Conservation (phyloP, 2,888 invertebrate genomes). For the Cephus pygmeus region DNA sequence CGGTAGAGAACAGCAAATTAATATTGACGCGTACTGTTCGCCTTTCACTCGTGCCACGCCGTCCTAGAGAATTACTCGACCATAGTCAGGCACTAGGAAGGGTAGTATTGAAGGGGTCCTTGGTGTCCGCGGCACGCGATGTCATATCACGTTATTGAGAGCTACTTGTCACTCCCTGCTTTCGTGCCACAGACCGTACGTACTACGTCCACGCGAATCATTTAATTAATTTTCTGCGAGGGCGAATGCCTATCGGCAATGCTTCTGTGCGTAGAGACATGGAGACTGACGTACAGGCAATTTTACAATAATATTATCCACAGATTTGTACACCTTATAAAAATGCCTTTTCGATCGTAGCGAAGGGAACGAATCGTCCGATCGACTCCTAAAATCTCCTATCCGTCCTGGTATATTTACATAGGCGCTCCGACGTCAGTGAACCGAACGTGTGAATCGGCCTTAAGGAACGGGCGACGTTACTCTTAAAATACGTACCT, state of each 20-base stretch:
- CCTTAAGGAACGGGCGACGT: slow-evolving; percentile 1
- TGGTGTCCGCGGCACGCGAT: slow-evolving; percentile 55
- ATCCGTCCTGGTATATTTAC: no score
- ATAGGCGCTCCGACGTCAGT: no score
- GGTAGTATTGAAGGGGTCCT: slow-evolving; percentile 48
- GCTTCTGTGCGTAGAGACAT: neutral
- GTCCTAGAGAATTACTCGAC: slow-evolving; percentile 48
- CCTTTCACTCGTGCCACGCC: slow-evolving; percentile 35
- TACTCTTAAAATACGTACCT: neutral
- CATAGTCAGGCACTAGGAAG: slow-evolving; percentile 46
- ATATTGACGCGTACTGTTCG: slow-evolving; percentile 44
- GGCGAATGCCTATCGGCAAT: neutral
- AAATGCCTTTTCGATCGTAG: neutral
- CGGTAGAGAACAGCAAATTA: neutral
- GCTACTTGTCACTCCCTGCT: slow-evolving; percentile 55
- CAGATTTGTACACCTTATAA: neutral
- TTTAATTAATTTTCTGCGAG: slow-evolving; percentile 44
- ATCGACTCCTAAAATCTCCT: neutral
- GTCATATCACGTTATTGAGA: slow-evolving; percentile 54
- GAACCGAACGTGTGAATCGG: no score
- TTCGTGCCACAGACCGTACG: slow-evolving; percentile 37
- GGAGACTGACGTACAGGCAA: neutral
- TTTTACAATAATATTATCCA: neutral
- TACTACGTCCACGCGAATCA: slow-evolving; percentile 39
- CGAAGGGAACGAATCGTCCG: neutral